Evolutionary conservation across 2,113 vertebrate species (phyloP), one percentile per base, ranked within the genome.

Genomic region (Nycticebus coucang): DNA sequence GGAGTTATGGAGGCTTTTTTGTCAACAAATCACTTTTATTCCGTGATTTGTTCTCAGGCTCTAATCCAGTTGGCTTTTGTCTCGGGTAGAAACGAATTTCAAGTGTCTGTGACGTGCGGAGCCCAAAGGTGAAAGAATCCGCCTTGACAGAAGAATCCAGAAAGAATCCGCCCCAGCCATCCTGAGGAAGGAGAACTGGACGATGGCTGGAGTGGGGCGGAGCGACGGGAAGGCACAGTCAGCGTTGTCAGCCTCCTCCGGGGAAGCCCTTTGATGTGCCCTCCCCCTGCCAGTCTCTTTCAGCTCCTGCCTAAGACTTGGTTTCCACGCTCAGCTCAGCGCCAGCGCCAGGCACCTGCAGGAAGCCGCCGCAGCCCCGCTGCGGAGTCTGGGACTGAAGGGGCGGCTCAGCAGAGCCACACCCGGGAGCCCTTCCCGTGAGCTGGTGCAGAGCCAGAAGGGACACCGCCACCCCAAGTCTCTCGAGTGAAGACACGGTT

Each of bases 361-460:
- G 10, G 35, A 60, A 83, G 37, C 68, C 68, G 41, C 24, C 11
- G 8, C 30, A 41, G 10, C n/a, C 5, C 22, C 33, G 45, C 35
- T 13, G 19, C 50, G 13, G 53, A 74, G 57, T 64, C 17, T 60
- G 30, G 8, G 10, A 18, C 30, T 35, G 6, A 22, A 33, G 26
- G 2, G 22, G 33, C 33, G 3, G 3, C 4, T 5, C 7, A 26
- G 33, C 30, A 15, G 55, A 86, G 60, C 57, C 4, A 0, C 0
- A 55, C 3, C 4, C 35, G 11, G 17, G 19, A 5, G 19, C 10
- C 1, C 11, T 5, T 28, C 26, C 0, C 5, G 17, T 4, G 9
- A 30, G 37, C 0, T 26, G 37, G 37, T 15, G 10, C 0, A 5
- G 10, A 57, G 5, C 14, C 4, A 77, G 62, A 50, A 26, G 30